Evolutionary conservation across 2,888 invertebrate genomes (phyloP).

Genomic region (Zonitis immaculata): DNA sequence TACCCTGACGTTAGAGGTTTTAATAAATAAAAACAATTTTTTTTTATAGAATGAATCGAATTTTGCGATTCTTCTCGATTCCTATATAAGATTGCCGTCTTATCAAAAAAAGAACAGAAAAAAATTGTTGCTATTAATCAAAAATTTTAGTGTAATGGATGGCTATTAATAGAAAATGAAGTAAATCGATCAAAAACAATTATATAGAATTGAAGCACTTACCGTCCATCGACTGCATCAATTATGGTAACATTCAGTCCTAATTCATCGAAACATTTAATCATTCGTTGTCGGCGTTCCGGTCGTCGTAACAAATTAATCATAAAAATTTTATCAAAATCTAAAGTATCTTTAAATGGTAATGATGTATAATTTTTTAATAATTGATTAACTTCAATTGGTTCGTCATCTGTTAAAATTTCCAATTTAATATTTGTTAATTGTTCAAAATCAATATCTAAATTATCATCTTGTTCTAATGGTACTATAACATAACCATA

Average conservation of each 20-base stretch:
- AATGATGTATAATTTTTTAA: constrained; percentile 39
- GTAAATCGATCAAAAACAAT: too few species aligned
- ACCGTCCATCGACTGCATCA: constrained; percentile 90
- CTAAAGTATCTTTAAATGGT: constrained; percentile 59
- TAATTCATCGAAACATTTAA: constrained; percentile 69
- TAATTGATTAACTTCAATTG: constrained; percentile 47
- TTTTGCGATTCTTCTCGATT: too few species aligned
- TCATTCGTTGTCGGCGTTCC: constrained; percentile 77
- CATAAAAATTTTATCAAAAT: constrained; percentile 79
- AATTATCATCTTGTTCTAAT: constrained; percentile 61
- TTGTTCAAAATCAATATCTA: constrained; percentile 65
- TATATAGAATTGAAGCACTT: constrained; percentile 43
- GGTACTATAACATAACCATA: constrained; percentile 85
- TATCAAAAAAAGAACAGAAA: too few species aligned
- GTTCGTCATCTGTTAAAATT: constrained; percentile 55
- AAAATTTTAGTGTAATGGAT: too few species aligned
- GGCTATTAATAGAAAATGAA: too few species aligned
- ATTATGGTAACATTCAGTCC: constrained; percentile 72
- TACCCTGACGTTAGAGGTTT: too few species aligned
- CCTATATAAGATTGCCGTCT: too few species aligned
- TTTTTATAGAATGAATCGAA: too few species aligned
- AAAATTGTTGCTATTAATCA: too few species aligned
- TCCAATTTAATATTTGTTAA: constrained; percentile 64
- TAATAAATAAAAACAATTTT: too few species aligned
- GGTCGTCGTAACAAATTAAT: constrained; percentile 84